Evolutionary conservation across 2,113 vertebrate species (phyloP).

Genomic region (Dasyurus viverrinus): DNA sequence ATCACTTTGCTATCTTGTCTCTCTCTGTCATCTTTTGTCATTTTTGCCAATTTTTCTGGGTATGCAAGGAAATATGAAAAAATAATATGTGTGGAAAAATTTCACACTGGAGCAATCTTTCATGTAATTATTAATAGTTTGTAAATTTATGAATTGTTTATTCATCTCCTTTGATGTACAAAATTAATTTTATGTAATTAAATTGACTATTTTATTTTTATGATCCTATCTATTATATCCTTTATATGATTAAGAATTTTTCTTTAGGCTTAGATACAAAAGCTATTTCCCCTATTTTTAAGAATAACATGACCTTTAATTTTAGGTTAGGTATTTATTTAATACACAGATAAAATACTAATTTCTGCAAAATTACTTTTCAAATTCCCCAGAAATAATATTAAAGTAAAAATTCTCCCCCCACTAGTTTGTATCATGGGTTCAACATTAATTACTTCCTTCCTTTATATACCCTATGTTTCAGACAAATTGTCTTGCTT

Average conservation of each 20-base stretch:
- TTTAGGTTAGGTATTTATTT: background rate
- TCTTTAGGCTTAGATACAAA: background rate
- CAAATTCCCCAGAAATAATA: background rate
- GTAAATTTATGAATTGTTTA: background rate
- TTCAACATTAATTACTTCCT: background rate
- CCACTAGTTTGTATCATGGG: background rate
- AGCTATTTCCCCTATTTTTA: background rate
- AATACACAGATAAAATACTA: background rate
- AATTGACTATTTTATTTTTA: background rate
- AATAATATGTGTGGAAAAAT: no score
- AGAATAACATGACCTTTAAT: background rate
- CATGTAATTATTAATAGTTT: background rate
- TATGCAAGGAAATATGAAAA: background rate
- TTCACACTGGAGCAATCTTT: background rate
- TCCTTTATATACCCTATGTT: background rate
- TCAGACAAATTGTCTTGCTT: background rate
- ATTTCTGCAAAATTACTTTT: background rate
- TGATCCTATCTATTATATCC: no score
- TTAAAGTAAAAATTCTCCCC: background rate
- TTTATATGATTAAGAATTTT: no score
- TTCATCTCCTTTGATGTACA: background rate
- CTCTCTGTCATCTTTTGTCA: background rate
- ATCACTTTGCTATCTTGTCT: background rate
- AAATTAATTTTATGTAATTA: background rate
- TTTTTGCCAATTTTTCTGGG: background rate